Evolutionary conservation across 2,888 invertebrate genomes (phyloP), one percentile per base, ranked within the genome.

Genomic region (Apodemia zela): DNA sequence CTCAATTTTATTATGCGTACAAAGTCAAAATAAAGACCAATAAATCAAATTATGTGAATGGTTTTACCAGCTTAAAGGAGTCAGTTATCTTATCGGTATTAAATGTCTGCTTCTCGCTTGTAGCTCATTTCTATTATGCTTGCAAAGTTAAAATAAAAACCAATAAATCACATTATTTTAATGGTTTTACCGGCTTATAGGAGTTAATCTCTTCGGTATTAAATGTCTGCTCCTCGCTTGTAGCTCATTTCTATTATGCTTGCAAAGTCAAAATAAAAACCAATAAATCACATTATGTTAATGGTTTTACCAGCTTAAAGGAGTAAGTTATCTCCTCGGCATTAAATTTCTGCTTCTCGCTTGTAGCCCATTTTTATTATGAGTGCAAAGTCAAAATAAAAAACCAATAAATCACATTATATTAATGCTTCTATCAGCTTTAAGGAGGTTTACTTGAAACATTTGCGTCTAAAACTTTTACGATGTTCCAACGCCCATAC

Each of bases 401-500:
- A 54, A 54, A 25, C 21, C 11, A 54, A 54, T 25, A 21, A 21
- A 54, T 25, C 11, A 51, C 18, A 18, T 21, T 21, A 13, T 51
- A 51, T 21, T 18, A 51, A 51, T 11, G 21, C 21, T 51, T 21
- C 18, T 51, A 51, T 21, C 51, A 51, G 18, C 11, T 18, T 17
- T 21, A 18, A 33, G 33, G 13, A 54, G 54, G 54, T 54, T 25
- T 54, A 25, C 25, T 1, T 21, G 29, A 29, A 54, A 54, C 25
- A 54, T 54, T 54, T 47, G 45, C 45, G 11, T 54, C 54, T 15
- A 25, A 54, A 54, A 54, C 54, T 54, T 54, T 54, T 29, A 29
- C 25, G 54, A 21, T 21, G 11, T 54, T 54, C 18, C 25, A 54
- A 54, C 54, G 29, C 54, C 54, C 29, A 57, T 57, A 47, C 45